A percentile compares a stretch with the other conserved stretches of the same genome.
Evolutionary conservation across 2,797 vertebrate genomes (phyloP).

Genomic region (Anas capensis): DNA sequence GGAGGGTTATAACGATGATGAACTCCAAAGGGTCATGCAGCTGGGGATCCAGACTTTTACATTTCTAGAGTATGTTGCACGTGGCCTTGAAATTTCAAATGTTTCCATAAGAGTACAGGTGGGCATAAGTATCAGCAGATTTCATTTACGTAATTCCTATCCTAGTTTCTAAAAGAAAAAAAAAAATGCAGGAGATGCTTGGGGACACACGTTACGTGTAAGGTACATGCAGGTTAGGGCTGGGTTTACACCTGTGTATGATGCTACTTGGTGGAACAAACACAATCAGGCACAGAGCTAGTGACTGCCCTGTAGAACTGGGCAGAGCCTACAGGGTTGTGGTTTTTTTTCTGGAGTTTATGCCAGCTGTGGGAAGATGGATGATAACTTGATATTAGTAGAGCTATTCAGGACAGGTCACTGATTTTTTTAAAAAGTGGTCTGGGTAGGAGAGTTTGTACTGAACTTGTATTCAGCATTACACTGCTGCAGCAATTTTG

Average conservation of each 20-base stretch:
- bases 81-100: neutral
- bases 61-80: neutral
- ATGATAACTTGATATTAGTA: neutral
- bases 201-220: neutral
- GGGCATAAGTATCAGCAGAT: neutral
- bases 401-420: neutral
- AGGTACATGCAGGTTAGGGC: neutral
- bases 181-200: neutral
- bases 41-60: neutral
- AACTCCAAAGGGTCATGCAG: neutral
- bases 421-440: neutral
- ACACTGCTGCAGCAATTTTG: neutral
- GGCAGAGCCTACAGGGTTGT: neutral
- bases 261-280: neutral
- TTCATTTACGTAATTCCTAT: neutral
- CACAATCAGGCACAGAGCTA: rapidly evolving
- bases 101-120: neutral
- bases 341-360: neutral
- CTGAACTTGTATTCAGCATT: neutral
- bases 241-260: rapidly evolving
- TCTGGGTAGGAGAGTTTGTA: neutral
- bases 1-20: neutral
- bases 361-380: neutral
- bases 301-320: neutral
- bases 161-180: neutral